Evolutionary conservation across 2,888 invertebrate species (phyloP), one percentile per base, ranked within the genome.

Genomic region (Lepeophtheirus nordmannii): DNA sequence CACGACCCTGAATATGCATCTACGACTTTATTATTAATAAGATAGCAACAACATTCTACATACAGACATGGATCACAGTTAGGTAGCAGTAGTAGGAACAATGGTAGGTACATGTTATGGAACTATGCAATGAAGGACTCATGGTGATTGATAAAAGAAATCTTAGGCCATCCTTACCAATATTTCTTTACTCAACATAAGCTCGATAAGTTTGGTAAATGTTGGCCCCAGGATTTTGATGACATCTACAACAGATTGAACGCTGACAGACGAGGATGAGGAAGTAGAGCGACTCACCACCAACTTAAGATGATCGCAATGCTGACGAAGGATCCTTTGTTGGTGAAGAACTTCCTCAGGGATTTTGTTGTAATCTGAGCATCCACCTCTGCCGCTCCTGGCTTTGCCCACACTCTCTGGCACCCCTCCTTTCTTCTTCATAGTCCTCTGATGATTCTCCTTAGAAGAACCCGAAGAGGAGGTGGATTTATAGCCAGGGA

Each of bases 191-290:
- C 80, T 78, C 56, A 82, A 74, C 12, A 82, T 79, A 61, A 78
- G 79, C 70, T 81, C 81, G 0, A 82, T 81, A 0, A 81, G 80
- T 72, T 80, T 80, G 70, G 80, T 75, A 73, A 82, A 82, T 56
- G 80, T 79, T 38, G 77, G 78, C 41, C 81, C 78, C 67, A 82
- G 71, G 0, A 78, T 69, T 37, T 69, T 76, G n/a, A 79, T 78
- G 67, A 82, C 74, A 77, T 79, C 69, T 75, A 78, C 70, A 71
- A 71, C 3, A 77, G 77, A 60, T 17, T 68, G 67, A 58, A 70
- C 68, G 46, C 64, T 59, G 57, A 67, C 68, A 17, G 64, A 67
- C 17, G 62, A 53, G 46, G 58, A 23, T 22, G 53, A 30, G 10
- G 57, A 57, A 23, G 57, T 57, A 14, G 11, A 37, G 46, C 63